Base-by-base conservation (phyloP, 2,797 vertebrate species). In the Meda fulgida region DNA sequence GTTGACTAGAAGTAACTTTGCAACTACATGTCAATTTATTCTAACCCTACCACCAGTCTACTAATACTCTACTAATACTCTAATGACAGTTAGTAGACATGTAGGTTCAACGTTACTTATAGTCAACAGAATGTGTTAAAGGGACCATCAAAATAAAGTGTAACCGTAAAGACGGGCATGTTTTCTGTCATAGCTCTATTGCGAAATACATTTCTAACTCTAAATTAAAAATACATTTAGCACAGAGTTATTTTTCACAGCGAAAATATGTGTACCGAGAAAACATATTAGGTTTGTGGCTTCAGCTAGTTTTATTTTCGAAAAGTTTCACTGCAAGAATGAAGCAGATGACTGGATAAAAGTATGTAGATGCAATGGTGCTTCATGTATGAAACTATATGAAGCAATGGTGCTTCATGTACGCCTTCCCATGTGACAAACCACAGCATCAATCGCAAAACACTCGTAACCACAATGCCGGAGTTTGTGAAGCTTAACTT, bases 341-440 rank as follows among this genome's bases (percentile, higher is more conserved):
- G 13, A 2, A 43, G 18, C 34, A 84, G 43, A 53, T 77, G 46
- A 76, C n/a, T 31, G n/a, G 48, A 55, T 69, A 21, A 40, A 70
- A 34, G 36, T 53, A 43, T 53, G 29, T 76, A 69, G 16, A 23
- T 46, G 71, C 6, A 51, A 36, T 48, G 23, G 67, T 60, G 60
- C 51, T 65, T 75, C 38, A 65, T 31, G 51, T 71, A 34, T 73
- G 23, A 83, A 75, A 34, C 60, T 48, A 58, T 80, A 31, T n/a
- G n/a, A n/a, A n/a, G 71, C 6, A 51, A 36, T 48, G 23, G 67
- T 60, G 60, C 51, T 65, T 75, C 38, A 65, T 31, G 51, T 71
- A 7, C 34, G 29, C 60, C 46, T 58, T 46, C 38, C 51, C 58
- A 29, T 86, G 78, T 83, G 79, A 77, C 66, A 86, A 88, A 88